These are phyloP conservation scores for Gallinago nigripennis DNA, from an alignment of 2,797 vertebrate genomes.

Conservation along the genomic window DNA sequence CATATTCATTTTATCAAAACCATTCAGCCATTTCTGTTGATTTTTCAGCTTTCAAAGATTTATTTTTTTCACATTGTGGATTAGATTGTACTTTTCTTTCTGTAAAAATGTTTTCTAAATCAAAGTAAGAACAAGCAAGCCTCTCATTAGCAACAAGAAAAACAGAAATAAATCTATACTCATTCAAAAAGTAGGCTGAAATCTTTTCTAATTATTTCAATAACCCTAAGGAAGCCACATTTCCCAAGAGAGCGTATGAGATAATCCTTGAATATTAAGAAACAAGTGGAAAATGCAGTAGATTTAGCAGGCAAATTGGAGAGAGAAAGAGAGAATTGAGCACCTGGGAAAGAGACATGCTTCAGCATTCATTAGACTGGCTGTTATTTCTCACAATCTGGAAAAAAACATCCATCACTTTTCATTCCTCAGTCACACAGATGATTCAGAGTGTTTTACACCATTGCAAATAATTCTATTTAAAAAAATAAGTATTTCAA, in stretches of 20 bases:
- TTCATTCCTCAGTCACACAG: neutral
- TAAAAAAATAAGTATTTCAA: neutral
- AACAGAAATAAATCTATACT: slow-evolving; percentile 45
- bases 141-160: slow-evolving; percentile 49
- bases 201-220: slow-evolving; percentile 56
- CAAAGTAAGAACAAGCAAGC: slow-evolving; percentile 22
- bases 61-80: neutral
- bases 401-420: neutral
- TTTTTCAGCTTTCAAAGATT: neutral
- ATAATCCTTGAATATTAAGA: slow-evolving; percentile 56
- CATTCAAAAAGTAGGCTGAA: slow-evolving; percentile 50
- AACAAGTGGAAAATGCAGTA: neutral
- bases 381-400: neutral
- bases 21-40: neutral
- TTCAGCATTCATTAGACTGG: slow-evolving; percentile 24
- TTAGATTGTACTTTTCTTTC: neutral
- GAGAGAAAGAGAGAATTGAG: neutral
- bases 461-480: neutral
- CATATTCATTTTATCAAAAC: neutral
- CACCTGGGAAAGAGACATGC: slow-evolving; percentile 1
- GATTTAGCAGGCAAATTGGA: slow-evolving; percentile 27
- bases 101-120: neutral
- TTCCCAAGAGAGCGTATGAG: slow-evolving; percentile 10
- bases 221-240: slow-evolving; percentile 13
- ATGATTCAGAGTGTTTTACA: neutral